Evolutionary conservation across 2,797 vertebrate genomes (phyloP).

Genomic region (Oreonectes daqikongensis): DNA sequence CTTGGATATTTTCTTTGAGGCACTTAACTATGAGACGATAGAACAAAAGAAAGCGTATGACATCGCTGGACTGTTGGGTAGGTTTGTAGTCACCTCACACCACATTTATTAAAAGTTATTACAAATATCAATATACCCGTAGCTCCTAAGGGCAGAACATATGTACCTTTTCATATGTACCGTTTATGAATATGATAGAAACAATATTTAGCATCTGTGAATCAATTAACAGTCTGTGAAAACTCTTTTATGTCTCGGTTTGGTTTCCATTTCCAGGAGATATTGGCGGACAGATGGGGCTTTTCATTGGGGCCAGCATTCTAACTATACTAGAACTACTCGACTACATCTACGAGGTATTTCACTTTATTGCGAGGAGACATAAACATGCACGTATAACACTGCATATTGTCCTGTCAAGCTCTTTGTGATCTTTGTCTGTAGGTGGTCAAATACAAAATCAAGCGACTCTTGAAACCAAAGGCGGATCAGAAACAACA

Average conservation of each 20-base stretch:
- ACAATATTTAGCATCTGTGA: not conserved
- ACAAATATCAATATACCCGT: not conserved
- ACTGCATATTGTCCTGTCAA: not conserved
- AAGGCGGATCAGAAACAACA: constrained; percentile 82
- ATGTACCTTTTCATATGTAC: not conserved
- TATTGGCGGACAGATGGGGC: constrained; percentile 97
- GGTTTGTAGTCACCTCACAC: constrained; percentile 44
- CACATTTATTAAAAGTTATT: not conserved
- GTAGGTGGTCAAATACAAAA: constrained; percentile 87
- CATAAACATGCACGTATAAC: not conserved
- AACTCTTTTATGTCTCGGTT: not conserved
- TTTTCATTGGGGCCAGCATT: constrained; percentile 97
- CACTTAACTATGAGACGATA: constrained; percentile 93
- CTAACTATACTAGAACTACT: constrained; percentile 96
- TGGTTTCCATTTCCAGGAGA: constrained; percentile 80
- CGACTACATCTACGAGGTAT: constrained; percentile 96
- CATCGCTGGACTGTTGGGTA: constrained; percentile 92
- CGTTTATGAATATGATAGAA: not conserved
- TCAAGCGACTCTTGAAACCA: constrained; percentile 82
- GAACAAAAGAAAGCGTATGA: constrained; percentile 97
- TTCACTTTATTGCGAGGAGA: not conserved
- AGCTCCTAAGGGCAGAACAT: not conserved
- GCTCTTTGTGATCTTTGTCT: constrained; percentile 27
- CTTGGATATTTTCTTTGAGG: constrained; percentile 97
- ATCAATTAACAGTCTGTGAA: not conserved